A percentile compares a stretch with the other conserved stretches of the same genome.
These are phyloP conservation scores for Neopelma chrysocephalum DNA, from an alignment of 2,797 vertebrate species.

Conservation along the genomic window DNA sequence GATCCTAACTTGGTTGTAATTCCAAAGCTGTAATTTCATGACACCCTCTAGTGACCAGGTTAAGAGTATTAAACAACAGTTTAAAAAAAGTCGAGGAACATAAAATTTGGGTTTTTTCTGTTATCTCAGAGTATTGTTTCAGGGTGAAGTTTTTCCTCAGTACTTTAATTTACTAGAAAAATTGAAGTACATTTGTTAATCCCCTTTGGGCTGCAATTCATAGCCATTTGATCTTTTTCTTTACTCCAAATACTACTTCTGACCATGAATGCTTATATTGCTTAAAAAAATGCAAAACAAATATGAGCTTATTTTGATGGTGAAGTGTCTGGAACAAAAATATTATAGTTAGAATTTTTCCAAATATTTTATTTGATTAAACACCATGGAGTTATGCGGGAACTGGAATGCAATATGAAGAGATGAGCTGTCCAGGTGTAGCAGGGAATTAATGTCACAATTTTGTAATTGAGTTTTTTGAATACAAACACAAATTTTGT, in stretches of 20 bases:
- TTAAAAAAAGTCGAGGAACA: not conserved
- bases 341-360: not conserved
- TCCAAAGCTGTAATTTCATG: not conserved
- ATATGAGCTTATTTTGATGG: not conserved
- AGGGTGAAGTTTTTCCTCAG: not conserved
- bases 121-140: not conserved
- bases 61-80: not conserved
- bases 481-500: not conserved
- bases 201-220: not conserved
- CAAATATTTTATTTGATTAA: not conserved
- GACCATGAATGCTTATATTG: not conserved
- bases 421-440: not conserved
- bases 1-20: not conserved
- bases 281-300: not conserved
- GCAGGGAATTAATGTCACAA: not conserved
- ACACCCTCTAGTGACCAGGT: not conserved
- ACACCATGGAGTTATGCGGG: not conserved
- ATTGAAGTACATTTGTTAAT: not conserved
- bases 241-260: not conserved
- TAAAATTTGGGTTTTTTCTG: not conserved
- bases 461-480: not conserved
- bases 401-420: not conserved
- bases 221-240: not conserved
- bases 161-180: not conserved
- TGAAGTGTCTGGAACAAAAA: not conserved